These are phyloP conservation scores for Phenganax marumi DNA, from an alignment of 92 coral and sea anemone genomes.

Conservation along the genomic window DNA sequence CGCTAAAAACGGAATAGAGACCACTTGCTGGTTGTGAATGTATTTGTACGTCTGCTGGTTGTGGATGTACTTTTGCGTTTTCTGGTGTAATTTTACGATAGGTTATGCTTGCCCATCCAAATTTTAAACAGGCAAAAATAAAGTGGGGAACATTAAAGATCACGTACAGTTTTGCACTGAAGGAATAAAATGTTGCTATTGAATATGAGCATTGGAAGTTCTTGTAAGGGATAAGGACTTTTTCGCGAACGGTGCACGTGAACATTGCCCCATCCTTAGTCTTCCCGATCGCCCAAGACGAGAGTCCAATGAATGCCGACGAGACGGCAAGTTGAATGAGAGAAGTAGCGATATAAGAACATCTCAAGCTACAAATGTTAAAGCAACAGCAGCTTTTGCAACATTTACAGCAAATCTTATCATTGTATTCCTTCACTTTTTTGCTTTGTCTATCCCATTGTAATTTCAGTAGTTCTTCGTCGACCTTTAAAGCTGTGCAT, in stretches of 20 bases:
- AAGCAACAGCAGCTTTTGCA: background rate
- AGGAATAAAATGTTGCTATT: background rate
- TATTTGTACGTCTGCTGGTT: no score
- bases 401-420: background rate
- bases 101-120: background rate
- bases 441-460: background rate
- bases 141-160: background rate
- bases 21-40: no score
- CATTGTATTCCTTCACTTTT: background rate
- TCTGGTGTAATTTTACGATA: no score
- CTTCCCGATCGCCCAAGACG: no score
- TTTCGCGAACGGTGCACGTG: no score
- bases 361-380: background rate
- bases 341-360: background rate
- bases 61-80: background rate
- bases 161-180: background rate
- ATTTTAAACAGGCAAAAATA: background rate
- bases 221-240: background rate
- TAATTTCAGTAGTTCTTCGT: background rate
- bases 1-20: no score
- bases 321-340: no score
- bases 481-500: background rate
- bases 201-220: conserved; percentile 1
- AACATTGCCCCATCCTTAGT: no score
- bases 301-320: no score